Evolutionary conservation across 2,888 invertebrate genomes (phyloP).

Genomic region (Leucozona laternaria): DNA sequence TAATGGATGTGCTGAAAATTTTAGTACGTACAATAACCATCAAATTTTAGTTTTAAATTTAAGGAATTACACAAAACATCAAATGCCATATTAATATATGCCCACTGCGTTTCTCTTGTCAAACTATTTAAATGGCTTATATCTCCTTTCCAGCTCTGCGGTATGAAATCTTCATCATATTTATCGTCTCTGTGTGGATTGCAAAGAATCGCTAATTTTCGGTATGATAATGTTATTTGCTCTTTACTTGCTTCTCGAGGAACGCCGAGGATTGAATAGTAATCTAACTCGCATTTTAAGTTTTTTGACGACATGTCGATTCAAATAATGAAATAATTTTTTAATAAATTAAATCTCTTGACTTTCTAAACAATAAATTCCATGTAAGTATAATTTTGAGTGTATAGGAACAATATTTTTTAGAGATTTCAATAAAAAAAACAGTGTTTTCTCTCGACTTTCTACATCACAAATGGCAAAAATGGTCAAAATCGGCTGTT

Average conservation of each 20-base stretch:
- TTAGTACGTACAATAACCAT: not conserved
- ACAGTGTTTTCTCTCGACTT: no score
- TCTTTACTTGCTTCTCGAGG: conserved; percentile 87
- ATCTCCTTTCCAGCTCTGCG: conserved; percentile 78
- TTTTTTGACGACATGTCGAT: not conserved
- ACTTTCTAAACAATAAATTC: not conserved
- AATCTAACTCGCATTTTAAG: conserved; percentile 85
- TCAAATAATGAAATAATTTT: not conserved
- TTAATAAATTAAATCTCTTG: not conserved
- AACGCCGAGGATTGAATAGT: conserved; percentile 90
- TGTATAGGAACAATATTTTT: no score
- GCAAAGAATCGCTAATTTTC: conserved; percentile 84
- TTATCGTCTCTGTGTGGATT: conserved; percentile 83
- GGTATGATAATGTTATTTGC: conserved; percentile 90
- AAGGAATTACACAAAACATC: conserved; percentile 86
- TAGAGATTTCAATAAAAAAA: no score
- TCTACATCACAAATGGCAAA: no score
- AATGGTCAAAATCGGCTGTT: no score
- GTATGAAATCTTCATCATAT: conserved; percentile 86
- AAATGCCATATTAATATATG: conserved; percentile 89
- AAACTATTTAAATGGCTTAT: conserved; percentile 78
- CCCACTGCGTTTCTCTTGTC: conserved; percentile 80
- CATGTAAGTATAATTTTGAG: not conserved
- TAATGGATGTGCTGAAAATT: conserved; percentile 85
- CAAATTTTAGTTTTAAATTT: conserved; percentile 42